Percentiles rank a stretch among this genome's conserved stretches.
These are phyloP conservation scores for Tylochromis polylepis DNA, from an alignment of 2,113 vertebrate genomes.

Conservation along the genomic window DNA sequence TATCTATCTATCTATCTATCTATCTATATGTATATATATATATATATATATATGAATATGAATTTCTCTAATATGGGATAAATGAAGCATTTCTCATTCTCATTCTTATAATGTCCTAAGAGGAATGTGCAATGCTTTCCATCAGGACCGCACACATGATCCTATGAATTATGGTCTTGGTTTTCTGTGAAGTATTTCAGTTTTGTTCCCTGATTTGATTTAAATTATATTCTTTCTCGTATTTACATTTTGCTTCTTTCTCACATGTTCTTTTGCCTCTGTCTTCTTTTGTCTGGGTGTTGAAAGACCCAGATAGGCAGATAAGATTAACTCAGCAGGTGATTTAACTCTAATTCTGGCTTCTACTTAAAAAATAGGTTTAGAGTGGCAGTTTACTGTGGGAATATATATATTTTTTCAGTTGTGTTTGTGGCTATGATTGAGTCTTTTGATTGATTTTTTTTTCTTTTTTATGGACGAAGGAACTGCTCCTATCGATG, in stretches of 20 bases:
- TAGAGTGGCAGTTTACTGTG: not conserved
- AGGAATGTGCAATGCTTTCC: not conserved
- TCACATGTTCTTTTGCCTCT: not conserved
- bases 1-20: no score
- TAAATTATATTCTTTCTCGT: not conserved
- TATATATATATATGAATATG: no score
- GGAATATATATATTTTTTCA: not conserved
- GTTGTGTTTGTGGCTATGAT: not conserved
- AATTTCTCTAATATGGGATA: not conserved
- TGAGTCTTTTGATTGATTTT: not conserved
- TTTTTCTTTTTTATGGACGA: no score
- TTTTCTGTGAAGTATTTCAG: not conserved
- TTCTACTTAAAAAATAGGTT: not conserved
- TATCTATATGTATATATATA: no score
- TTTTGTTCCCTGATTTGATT: not conserved
- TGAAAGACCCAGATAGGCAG: not conserved
- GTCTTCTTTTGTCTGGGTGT: no score
- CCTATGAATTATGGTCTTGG: not conserved
- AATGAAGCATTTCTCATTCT: not conserved
- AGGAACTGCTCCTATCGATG: not conserved
- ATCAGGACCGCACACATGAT: not conserved
- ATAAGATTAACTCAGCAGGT: not conserved
- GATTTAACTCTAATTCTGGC: not conserved
- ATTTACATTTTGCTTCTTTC: not conserved
- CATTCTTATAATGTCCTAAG: not conserved